Percentiles rank a stretch among this genome's conserved stretches.
Evolutionary conservation across 2,113 vertebrate genomes (phyloP).

Genomic region (Catharus fuscescens): DNA sequence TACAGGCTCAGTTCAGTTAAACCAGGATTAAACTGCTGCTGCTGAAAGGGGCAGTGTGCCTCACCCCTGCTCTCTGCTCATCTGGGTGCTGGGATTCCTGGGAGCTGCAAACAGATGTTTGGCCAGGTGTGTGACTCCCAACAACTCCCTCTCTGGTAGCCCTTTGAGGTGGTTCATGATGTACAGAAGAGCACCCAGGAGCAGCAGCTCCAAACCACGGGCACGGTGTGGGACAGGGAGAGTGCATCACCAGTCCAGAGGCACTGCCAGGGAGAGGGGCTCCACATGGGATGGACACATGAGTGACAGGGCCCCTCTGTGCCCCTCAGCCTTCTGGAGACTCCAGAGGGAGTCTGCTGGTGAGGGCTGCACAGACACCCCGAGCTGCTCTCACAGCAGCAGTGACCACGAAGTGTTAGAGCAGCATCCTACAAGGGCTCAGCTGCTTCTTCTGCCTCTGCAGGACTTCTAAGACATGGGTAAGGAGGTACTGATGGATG

Average conservation of each 20-base stretch:
- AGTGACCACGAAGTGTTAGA: background rate
- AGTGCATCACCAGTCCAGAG: background rate
- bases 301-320: background rate
- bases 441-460: background rate
- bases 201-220: background rate
- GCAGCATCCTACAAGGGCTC: background rate
- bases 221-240: rapidly evolving
- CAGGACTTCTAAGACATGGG: background rate
- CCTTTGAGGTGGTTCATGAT: background rate
- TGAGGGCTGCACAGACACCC: background rate
- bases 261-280: background rate
- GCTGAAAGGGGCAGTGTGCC: background rate
- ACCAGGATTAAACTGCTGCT: background rate
- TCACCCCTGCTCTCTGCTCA: background rate
- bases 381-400: background rate
- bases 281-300: background rate
- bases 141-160: background rate
- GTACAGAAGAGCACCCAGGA: background rate
- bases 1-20: background rate
- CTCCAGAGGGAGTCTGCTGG: background rate
- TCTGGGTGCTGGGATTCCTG: background rate
- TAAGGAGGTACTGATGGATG: background rate
- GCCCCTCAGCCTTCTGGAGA: background rate
- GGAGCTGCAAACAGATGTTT: background rate
- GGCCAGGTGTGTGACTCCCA: background rate